Conservation (phyloP, 2,113 vertebrate species). For the Spilogale gracilis region DNA sequence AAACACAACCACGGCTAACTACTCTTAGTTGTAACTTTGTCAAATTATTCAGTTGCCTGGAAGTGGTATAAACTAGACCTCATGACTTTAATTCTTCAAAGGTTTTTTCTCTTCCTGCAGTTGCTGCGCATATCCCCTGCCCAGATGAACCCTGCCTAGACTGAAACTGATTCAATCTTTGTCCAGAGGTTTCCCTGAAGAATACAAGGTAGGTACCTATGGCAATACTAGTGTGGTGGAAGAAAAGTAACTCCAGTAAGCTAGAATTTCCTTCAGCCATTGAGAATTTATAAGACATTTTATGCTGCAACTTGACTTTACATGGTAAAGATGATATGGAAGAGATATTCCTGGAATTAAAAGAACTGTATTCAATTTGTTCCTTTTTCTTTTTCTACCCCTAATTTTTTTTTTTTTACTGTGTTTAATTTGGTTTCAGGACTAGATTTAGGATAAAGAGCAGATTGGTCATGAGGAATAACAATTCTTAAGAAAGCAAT, state of each 20-base stretch:
- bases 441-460: constrained; percentile 49
- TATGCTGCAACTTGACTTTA: constrained; percentile 37
- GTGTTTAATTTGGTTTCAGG: constrained; percentile 24
- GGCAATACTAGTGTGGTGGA: constrained; percentile 18
- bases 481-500: constrained; percentile 45
- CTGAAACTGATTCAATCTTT: constrained; percentile 49
- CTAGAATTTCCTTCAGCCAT: constrained; percentile 60
- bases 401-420: neutral
- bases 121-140: neutral
- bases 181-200: constrained; percentile 43
- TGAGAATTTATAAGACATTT: constrained; percentile 57
- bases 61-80: neutral
- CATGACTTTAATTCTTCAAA: neutral
- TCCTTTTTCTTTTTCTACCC: neutral
- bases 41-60: neutral
- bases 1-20: neutral
- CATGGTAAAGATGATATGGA: constrained; percentile 26
- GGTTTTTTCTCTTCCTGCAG: neutral
- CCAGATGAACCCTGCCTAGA: neutral
- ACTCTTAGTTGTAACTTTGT: neutral
- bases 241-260: constrained; percentile 50
- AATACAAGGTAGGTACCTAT: constrained; percentile 29
- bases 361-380: constrained; percentile 5
- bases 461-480: neutral
- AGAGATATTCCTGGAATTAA: constrained; percentile 43